Percentiles rank a stretch among this genome's conserved stretches.
These are phyloP conservation scores for Delia radicum DNA, from an alignment of 1,140 invertebrate species.

Conservation along the genomic window DNA sequence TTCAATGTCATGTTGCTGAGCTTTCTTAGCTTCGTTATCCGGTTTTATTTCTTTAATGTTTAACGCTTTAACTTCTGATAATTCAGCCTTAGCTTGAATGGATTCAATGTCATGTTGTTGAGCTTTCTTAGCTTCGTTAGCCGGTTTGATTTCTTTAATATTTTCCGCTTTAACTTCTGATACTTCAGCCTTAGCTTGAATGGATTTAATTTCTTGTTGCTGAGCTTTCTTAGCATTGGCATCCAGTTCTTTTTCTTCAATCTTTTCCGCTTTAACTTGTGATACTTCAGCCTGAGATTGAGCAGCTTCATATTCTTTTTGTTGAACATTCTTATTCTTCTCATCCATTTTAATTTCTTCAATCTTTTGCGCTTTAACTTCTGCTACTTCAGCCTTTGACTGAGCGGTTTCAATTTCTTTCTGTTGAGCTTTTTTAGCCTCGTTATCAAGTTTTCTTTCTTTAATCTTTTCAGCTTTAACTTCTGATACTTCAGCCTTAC, in stretches of 20 bases:
- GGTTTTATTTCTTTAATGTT: neutral
- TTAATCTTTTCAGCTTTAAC: neutral
- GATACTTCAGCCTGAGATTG: neutral
- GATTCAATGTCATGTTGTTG: neutral
- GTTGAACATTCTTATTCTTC: too few species aligned
- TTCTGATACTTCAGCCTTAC: neutral
- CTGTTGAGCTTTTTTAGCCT: neutral
- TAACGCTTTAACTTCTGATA: neutral
- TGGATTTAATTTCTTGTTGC: neutral
- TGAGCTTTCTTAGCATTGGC: neutral
- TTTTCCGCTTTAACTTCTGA: slow-evolving; percentile 31
- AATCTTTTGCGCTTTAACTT: neutral
- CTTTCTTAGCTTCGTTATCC: neutral
- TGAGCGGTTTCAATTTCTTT: neutral
- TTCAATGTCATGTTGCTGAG: neutral
- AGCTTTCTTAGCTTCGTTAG: neutral
- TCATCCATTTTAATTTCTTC: too few species aligned
- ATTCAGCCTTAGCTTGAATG: neutral
- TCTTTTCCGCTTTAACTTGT: slow-evolving; percentile 28
- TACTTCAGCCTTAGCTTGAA: neutral
- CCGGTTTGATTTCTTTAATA: slow-evolving; percentile 28
- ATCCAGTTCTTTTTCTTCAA: slow-evolving; percentile 30
- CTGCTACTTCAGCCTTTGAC: neutral
- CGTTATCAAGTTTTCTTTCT: neutral
- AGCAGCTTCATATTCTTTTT: too few species aligned